These are phyloP conservation scores for Drosophila koepferae DNA, from an alignment of 2,888 invertebrate genomes.

Conservation along the genomic window DNA sequence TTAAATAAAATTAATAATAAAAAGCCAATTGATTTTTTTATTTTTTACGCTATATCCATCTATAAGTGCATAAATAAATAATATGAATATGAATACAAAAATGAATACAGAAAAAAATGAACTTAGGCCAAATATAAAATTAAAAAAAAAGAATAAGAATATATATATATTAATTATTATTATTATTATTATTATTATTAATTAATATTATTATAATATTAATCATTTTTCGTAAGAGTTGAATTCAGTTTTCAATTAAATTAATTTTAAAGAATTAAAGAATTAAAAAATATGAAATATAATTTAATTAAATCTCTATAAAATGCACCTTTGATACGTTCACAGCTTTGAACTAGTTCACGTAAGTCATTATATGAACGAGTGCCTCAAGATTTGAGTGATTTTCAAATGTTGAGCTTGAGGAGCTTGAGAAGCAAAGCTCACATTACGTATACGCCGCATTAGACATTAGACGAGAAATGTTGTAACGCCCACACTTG, in stretches of 20 bases:
- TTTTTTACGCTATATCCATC: too few species aligned
- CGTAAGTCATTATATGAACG: slow-evolving; percentile 14
- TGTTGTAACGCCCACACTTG: slow-evolving; percentile 42
- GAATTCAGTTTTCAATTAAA: too few species aligned
- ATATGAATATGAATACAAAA: too few species aligned
- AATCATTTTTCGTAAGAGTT: too few species aligned
- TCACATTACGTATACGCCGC: slow-evolving; percentile 59
- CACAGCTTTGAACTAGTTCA: slow-evolving; percentile 4
- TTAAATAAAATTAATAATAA: background rate
- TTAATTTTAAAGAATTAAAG: background rate
- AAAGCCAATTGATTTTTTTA: too few species aligned
- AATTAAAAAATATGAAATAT: background rate
- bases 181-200: too few species aligned
- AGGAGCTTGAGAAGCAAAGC: slow-evolving; percentile 32
- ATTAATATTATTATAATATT: too few species aligned
- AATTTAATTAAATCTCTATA: background rate
- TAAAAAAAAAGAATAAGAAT: too few species aligned
- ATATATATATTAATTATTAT: too few species aligned
- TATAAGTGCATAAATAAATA: too few species aligned
- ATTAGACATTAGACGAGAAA: slow-evolving; percentile 58
- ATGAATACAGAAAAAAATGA: too few species aligned
- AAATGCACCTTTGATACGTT: background rate
- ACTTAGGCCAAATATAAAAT: too few species aligned
- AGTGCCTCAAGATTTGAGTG: slow-evolving; percentile 3
- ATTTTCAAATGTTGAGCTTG: slow-evolving; percentile 28